phyloP scores from a whole-genome alignment of 1,140 invertebrate genomes.

The Stenopsyche tienmushanensis region DNA sequence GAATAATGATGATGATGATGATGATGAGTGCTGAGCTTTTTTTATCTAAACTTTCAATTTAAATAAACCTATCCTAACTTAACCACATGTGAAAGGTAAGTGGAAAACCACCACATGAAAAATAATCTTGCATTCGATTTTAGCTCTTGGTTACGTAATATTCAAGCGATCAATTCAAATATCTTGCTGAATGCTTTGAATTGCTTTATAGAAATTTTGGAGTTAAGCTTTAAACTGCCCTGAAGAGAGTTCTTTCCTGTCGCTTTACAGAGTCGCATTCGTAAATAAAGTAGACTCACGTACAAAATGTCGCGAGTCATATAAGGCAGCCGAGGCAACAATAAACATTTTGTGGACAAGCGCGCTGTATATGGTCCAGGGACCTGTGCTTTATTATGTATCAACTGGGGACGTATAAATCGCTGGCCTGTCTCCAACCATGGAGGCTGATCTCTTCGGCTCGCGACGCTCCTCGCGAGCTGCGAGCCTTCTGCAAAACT shows the following conservation, averaged over 20 bases:
- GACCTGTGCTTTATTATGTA: slow-evolving; percentile 39
- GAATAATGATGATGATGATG: too few relatives aligned
- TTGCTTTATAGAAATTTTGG: too few relatives aligned
- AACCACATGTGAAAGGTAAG: too few relatives aligned
- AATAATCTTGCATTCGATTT: too few relatives aligned
- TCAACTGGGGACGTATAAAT: slow-evolving; percentile 32
- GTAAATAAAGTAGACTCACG: slow-evolving; percentile 41
- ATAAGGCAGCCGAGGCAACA: slow-evolving; percentile 39
- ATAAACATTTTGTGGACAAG: slow-evolving; percentile 42
- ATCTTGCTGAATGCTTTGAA: too few relatives aligned
- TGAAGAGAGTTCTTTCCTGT: not conserved
- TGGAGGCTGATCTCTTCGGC: not conserved
- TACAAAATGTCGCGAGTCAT: slow-evolving; percentile 41
- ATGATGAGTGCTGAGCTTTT: too few relatives aligned
- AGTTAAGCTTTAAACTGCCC: too few relatives aligned
- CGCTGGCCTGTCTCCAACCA: slow-evolving; percentile 24
- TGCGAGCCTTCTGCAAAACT: not conserved
- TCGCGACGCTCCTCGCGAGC: not conserved
- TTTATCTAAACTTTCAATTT: too few relatives aligned
- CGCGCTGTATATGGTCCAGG: slow-evolving; percentile 38
- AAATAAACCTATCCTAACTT: too few relatives aligned
- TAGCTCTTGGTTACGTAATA: too few relatives aligned
- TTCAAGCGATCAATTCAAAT: too few relatives aligned
- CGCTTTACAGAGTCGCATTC: slow-evolving; percentile 20
- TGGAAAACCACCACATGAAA: too few relatives aligned